phyloP scores from a whole-genome alignment of 2,113 vertebrate genomes.

The Poeciliopsis turrubarensis region DNA sequence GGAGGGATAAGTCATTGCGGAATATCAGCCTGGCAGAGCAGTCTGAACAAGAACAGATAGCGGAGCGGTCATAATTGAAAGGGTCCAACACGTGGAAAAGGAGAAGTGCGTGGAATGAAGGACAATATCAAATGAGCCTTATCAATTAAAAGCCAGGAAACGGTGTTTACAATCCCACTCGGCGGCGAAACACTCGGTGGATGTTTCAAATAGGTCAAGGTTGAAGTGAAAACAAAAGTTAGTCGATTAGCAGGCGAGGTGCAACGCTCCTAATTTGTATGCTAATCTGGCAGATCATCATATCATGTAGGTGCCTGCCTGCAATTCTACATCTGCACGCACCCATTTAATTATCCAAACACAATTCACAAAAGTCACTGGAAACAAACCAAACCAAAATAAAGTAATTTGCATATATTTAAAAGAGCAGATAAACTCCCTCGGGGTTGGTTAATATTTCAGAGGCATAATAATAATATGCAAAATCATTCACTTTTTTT shows the following conservation, averaged over 20 bases:
- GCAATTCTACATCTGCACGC: conserved; percentile 76
- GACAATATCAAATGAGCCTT: conserved; percentile 74
- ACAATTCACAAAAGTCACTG: conserved; percentile 81
- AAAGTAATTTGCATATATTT: conserved; percentile 82
- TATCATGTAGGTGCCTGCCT: conserved; percentile 60
- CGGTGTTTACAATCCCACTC: conserved; percentile 68
- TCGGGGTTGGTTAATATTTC: conserved; percentile 81
- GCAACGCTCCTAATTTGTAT: conserved; percentile 76
- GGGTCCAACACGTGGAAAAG: conserved; percentile 41
- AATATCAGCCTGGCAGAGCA: not conserved
- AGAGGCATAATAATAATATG: conserved; percentile 83
- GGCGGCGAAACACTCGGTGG: conserved; percentile 55
- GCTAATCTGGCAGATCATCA: conserved; percentile 76
- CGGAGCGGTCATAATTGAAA: conserved; percentile 47
- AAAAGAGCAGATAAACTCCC: conserved; percentile 80
- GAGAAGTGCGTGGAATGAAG: conserved; percentile 56
- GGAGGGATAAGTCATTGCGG: conserved; percentile 15
- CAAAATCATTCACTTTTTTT: conserved; percentile 82
- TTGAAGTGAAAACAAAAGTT: conserved; percentile 78
- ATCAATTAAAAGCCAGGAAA: conserved; percentile 67
- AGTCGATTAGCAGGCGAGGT: conserved; percentile 75
- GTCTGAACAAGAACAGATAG: conserved; percentile 31
- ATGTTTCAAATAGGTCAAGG: conserved; percentile 79
- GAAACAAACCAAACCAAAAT: conserved; percentile 82
- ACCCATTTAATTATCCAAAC: conserved; percentile 81